These are phyloP conservation scores for Hafferia zeledoni DNA, from an alignment of 2,797 vertebrate genomes.

Conservation along the genomic window DNA sequence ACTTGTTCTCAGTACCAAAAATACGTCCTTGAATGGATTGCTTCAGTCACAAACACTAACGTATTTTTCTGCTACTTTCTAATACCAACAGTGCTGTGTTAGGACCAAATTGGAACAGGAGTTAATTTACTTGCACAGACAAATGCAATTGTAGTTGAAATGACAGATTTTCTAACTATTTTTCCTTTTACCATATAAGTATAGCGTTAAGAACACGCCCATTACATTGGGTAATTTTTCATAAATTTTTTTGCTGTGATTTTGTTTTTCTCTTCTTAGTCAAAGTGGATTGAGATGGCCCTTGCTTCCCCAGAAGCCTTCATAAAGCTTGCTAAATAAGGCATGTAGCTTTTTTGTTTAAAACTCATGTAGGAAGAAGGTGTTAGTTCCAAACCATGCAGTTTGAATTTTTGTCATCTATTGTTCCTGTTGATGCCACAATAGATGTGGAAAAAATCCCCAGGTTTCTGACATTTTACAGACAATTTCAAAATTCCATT, in stretches of 20 bases:
- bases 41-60: neutral
- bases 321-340: constrained; percentile 28
- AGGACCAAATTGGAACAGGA: neutral
- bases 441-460: neutral
- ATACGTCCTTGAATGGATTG: neutral
- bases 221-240: neutral
- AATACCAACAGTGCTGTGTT: neutral
- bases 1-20: neutral
- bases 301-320: neutral
- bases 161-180: neutral
- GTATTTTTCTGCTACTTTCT: neutral
- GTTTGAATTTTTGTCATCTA: neutral
- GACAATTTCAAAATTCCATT: constrained; percentile 7
- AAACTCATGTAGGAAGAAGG: neutral
- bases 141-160: neutral
- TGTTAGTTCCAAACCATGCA: neutral
- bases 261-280: neutral
- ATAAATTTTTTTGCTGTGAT: neutral
- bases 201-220: neutral
- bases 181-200: neutral
- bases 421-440: neutral
- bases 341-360: constrained; percentile 22
- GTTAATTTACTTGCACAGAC: neutral
- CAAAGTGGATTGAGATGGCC: neutral
- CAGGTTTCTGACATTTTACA: neutral